A percentile compares a stretch with the other conserved stretches of the same genome.
Evolutionary conservation across 2,113 vertebrate genomes (phyloP).

Genomic region (Oncorhynchus kisutch): DNA sequence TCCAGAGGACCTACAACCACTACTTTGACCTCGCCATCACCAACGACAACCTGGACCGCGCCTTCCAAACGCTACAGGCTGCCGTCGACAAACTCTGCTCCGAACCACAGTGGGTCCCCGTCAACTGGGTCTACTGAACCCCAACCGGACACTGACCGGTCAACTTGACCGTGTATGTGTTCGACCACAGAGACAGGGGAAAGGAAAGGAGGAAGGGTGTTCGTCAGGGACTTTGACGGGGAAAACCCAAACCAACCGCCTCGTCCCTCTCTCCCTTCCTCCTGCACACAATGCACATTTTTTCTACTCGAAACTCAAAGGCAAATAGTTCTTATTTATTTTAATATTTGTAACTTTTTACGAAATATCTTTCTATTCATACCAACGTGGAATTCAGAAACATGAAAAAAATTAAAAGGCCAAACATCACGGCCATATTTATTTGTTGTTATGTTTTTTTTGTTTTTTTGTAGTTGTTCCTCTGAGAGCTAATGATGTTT

Average conservation of each 20-base stretch:
- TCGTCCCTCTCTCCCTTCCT: slow-evolving; percentile 26
- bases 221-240: slow-evolving; percentile 25
- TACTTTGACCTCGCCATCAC: slow-evolving; percentile 93
- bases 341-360: slow-evolving; percentile 98
- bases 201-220: slow-evolving; percentile 25
- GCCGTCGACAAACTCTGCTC: slow-evolving; percentile 85
- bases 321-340: slow-evolving; percentile 95
- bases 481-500: slow-evolving; percentile 15
- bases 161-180: slow-evolving; percentile 30
- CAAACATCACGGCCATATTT: slow-evolving; percentile 42
- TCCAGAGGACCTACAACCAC: slow-evolving; percentile 92
- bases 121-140: slow-evolving; percentile 94
- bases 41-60: slow-evolving; percentile 95
- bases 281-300: slow-evolving; percentile 78
- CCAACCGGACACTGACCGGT: slow-evolving; percentile 7
- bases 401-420: slow-evolving; percentile 33
- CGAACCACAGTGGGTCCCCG: slow-evolving; percentile 95
- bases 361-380: slow-evolving; percentile 90
- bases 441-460: slow-evolving; percentile 42
- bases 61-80: slow-evolving; percentile 89
- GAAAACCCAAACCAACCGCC: background rate
- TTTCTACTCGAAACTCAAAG: slow-evolving; percentile 87
- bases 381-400: slow-evolving; percentile 70
- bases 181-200: slow-evolving; percentile 34
- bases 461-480: slow-evolving; percentile 32